Evolutionary conservation across 1,140 invertebrate species (phyloP).

Genomic region (Pseudachorutes palmiensis): DNA sequence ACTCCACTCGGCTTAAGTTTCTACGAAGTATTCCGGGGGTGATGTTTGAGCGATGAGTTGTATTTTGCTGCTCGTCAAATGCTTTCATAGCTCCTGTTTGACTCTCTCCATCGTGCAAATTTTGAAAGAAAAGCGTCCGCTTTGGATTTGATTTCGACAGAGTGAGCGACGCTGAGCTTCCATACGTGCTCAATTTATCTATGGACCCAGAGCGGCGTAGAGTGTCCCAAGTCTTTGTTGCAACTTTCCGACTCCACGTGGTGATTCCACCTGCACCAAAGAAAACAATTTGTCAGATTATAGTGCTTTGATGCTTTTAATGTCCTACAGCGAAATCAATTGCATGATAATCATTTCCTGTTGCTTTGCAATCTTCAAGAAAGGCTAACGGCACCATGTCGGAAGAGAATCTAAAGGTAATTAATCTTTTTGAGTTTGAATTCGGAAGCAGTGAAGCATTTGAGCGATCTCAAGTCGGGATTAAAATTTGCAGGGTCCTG

Average conservation of each 20-base stretch:
- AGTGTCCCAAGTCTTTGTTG: constrained; percentile 53
- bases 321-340: too few relatives aligned
- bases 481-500: constrained; percentile 13
- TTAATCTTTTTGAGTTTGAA: not conserved
- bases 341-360: too few relatives aligned
- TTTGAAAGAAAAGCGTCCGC: too few relatives aligned
- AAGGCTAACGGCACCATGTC: too few relatives aligned
- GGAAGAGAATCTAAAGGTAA: not conserved
- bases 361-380: too few relatives aligned
- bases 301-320: too few relatives aligned
- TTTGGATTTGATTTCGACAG: constrained; percentile 12
- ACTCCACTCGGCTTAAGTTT: constrained; percentile 52
- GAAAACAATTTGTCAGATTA: not conserved
- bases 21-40: constrained; percentile 38
- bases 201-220: constrained; percentile 52
- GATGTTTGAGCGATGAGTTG: not conserved
- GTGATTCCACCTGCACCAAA: constrained; percentile 46
- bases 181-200: constrained; percentile 40
- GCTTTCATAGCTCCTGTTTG: too few relatives aligned
- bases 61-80: too few relatives aligned
- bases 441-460: constrained; percentile 5
- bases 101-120: too few relatives aligned
- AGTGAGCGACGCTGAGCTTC: constrained; percentile 5
- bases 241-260: constrained; percentile 57
- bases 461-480: not conserved